A percentile compares a stretch with the other conserved stretches of the same genome.
phyloP scores from a whole-genome alignment of 2,797 vertebrate species.

The Lycodopsis pacificus region DNA sequence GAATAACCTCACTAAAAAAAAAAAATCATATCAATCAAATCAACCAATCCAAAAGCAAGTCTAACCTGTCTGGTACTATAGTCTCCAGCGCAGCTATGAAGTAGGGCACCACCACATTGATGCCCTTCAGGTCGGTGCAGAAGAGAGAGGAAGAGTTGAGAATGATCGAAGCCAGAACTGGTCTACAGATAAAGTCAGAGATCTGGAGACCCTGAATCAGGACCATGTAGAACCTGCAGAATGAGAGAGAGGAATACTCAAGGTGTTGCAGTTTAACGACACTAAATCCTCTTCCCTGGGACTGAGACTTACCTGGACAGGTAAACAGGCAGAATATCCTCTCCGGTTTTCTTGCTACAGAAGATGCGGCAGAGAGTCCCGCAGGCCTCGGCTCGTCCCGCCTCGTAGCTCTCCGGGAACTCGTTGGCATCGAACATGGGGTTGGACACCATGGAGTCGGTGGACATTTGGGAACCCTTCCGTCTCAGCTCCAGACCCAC shows the following conservation, averaged over 20 bases:
- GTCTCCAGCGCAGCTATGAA: slow-evolving; percentile 97
- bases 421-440: slow-evolving; percentile 92
- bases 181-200: slow-evolving; percentile 94
- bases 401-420: slow-evolving; percentile 97
- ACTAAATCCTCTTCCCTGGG: not conserved
- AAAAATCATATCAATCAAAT: not conserved
- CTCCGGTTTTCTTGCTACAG: slow-evolving; percentile 99
- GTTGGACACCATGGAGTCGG: slow-evolving; percentile 94
- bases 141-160: slow-evolving; percentile 96
- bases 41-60: not conserved
- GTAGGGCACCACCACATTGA: slow-evolving; percentile 96
- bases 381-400: slow-evolving; percentile 95
- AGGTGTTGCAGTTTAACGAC: not conserved
- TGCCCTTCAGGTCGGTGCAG: slow-evolving; percentile 96
- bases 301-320: slow-evolving; percentile 90
- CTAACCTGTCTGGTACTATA: slow-evolving; percentile 96
- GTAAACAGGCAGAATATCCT: slow-evolving; percentile 97
- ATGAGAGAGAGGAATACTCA: not conserved
- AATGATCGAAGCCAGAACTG: slow-evolving; percentile 95
- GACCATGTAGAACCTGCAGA: slow-evolving; percentile 96
- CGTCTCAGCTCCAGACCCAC: slow-evolving; percentile 92
- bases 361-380: slow-evolving; percentile 97
- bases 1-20: not conserved
- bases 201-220: slow-evolving; percentile 98
- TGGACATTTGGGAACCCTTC: slow-evolving; percentile 96